A percentile compares a stretch with the other conserved stretches of the same genome.
Evolutionary conservation across 2,113 vertebrate genomes (phyloP).

Genomic region (Sphyrna mokarran): DNA sequence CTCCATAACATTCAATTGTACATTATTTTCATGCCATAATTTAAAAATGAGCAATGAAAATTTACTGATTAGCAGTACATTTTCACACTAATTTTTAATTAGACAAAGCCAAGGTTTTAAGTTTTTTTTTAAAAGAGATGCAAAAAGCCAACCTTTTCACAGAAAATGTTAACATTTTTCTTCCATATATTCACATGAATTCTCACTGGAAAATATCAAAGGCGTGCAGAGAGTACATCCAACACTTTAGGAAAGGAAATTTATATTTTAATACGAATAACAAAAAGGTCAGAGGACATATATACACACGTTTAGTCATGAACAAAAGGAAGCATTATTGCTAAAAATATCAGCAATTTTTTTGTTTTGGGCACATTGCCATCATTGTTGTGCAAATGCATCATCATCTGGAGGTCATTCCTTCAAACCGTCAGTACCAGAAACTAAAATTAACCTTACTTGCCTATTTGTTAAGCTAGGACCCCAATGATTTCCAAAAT

Average conservation of each 20-base stretch:
- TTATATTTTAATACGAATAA: not conserved
- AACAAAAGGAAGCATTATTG: slow-evolving; percentile 2
- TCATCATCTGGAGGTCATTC: not conserved
- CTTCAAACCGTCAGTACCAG: not conserved
- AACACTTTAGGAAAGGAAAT: not conserved
- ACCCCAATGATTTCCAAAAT: not conserved
- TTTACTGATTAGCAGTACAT: not conserved
- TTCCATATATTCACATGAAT: not conserved
- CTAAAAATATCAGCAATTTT: not conserved
- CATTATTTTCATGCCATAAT: not conserved
- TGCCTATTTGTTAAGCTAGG: not conserved
- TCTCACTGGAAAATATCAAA: not conserved
- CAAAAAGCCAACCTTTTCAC: not conserved
- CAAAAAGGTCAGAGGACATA: not conserved
- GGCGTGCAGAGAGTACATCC: not conserved
- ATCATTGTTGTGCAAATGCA: not conserved
- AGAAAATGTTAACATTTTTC: not conserved
- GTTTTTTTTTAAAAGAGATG: not conserved
- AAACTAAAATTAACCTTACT: not conserved
- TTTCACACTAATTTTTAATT: not conserved
- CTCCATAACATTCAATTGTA: not conserved
- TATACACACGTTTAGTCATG: not conserved
- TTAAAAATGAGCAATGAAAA: not conserved
- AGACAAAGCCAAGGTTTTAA: not conserved
- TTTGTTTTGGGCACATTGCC: not conserved